These are phyloP conservation scores for Crocodylus rhombifer DNA, from an alignment of 2,797 vertebrate genomes.

Conservation along the genomic window DNA sequence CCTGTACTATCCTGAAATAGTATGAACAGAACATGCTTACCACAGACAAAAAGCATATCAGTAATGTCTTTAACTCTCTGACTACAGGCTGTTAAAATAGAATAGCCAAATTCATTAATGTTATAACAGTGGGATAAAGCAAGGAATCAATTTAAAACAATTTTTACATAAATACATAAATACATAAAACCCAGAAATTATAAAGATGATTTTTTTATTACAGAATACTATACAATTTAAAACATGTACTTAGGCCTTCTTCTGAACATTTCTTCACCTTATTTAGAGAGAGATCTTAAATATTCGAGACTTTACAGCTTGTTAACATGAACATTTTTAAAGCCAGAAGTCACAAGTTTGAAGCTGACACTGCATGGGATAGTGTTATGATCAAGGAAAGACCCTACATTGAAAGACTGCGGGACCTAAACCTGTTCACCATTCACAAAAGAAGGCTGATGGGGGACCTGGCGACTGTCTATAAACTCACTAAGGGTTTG, in stretches of 20 bases:
- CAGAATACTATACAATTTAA: background rate
- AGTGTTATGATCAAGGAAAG: background rate
- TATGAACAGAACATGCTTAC: constrained; percentile 1
- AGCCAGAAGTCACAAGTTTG: background rate
- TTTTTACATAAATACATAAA: background rate
- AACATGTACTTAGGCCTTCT: background rate
- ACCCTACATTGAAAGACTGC: background rate
- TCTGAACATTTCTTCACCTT: background rate
- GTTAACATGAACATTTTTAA: background rate
- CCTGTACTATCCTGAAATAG: background rate
- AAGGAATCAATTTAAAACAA: background rate
- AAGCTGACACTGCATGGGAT: background rate
- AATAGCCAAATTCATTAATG: background rate
- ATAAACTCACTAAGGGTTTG: background rate
- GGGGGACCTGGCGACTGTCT: background rate
- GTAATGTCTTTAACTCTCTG: background rate
- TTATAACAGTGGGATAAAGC: background rate
- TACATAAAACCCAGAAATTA: constrained; percentile 1
- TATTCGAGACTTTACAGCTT: background rate
- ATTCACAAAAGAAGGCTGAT: too few species aligned
- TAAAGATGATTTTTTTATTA: background rate
- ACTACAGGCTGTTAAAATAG: background rate
- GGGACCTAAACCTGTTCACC: too few species aligned
- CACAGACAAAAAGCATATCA: background rate
- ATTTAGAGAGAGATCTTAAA: background rate